Evolutionary conservation across 2,888 invertebrate genomes (phyloP).

Genomic region (Mactromeris polynyma): DNA sequence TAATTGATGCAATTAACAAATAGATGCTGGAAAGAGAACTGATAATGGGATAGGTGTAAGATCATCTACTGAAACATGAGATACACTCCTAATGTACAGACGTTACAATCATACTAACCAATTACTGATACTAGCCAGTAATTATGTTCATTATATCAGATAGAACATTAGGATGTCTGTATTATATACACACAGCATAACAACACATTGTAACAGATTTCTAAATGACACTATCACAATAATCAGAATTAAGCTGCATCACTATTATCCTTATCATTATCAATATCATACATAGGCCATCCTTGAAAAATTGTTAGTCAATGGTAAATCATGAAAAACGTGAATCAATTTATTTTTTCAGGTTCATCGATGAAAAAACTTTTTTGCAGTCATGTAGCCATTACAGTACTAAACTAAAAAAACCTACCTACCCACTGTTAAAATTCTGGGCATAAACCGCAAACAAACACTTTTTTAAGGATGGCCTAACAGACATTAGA

Average conservation of each 20-base stretch:
- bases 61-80: neutral
- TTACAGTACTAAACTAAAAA: no score
- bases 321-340: no score
- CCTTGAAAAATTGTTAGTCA: no score
- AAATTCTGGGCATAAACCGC: no score
- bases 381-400: no score
- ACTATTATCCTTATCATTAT: neutral
- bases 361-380: no score
- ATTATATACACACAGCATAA: neutral
- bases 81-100: neutral
- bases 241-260: neutral
- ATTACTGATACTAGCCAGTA: neutral
- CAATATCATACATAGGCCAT: neutral
- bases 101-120: neutral
- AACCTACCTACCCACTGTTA: no score
- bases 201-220: neutral
- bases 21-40: neutral
- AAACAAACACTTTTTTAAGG: no score
- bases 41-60: neutral
- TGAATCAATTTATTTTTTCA: no score
- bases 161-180: neutral
- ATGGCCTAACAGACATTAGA: no score
- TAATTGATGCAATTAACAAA: neutral
- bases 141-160: neutral
- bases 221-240: neutral